Evolutionary conservation across 2,888 invertebrate genomes (phyloP), one percentile per base, ranked within the genome.

Genomic region (Orgyia antiqua): DNA sequence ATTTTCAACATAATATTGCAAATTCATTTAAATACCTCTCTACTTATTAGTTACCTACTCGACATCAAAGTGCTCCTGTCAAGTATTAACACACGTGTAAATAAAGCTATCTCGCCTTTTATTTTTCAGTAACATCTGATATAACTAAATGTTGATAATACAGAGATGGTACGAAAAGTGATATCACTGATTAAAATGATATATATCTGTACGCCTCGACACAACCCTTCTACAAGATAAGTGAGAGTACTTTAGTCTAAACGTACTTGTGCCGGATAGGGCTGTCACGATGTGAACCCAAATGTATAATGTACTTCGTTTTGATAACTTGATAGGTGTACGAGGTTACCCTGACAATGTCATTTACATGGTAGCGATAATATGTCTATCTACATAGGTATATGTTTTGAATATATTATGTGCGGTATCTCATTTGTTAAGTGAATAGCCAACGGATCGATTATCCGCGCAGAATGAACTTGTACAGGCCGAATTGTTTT

Each of bases 11-110:
- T 46, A 51, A n/a, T 47, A 62, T 53, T 62, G 58, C 62, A 60
- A 61, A 65, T 65, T 61, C 53, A 63, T 61, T 58, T 61, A 53
- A 58, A 53, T 49, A 54, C 51, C 56, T 52, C 45, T 42, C 39
- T 42, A 39, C 46, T 45, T 58, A 56, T 55, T 58, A 55, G 42
- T 48, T 50, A 47, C 45, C 45, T 9, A n/a, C 9, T 20, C n/a
- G n/a, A 20, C 20, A 20, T 20, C n/a, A 20, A n/a, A n/a, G n/a
- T n/a, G n/a, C 9, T 6, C n/a, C 3, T 3, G 20, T 15, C 6
- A 6, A 15, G 15, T 15, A 15, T 15, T 15, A 4, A 15, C n/a
- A n/a, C n/a, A n/a, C n/a, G n/a, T n/a, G 6, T 15, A 15, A 15
- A 15, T 15, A 20, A 9, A 20, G 9, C 20, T n/a, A 9, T n/a